A percentile compares a stretch with the other conserved stretches of the same genome.
Conservation (phyloP, 2,888 invertebrate species). For the Pseudococcus longispinus region DNA sequence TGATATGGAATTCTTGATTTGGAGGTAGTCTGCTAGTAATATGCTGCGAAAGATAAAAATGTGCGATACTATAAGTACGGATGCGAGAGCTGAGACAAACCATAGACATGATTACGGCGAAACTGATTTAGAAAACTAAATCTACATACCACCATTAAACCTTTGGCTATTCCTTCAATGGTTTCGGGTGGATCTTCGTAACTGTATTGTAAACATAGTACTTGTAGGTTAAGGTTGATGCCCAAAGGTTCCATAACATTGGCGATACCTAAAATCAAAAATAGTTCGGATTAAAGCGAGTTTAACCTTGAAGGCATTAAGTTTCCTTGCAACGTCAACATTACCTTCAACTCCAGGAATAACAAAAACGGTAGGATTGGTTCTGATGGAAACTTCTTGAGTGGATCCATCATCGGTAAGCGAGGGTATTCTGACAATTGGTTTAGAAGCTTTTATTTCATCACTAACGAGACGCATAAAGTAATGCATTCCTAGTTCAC, state of each 20-base stretch:
- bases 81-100: no score
- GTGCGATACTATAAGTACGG: no score
- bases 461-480: constrained; percentile 71
- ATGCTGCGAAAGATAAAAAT: constrained; percentile 65
- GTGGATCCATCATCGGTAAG: constrained; percentile 66
- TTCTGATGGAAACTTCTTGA: constrained; percentile 61
- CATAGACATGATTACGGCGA: no score
- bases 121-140: no score
- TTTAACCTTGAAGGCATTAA: no score
- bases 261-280: constrained; percentile 64
- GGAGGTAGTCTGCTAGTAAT: constrained; percentile 69
- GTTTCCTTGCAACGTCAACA: not conserved
- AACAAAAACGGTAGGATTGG: constrained; percentile 66
- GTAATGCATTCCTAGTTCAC: constrained; percentile 64
- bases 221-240: constrained; percentile 66
- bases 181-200: constrained; percentile 64
- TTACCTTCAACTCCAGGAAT: constrained; percentile 73
- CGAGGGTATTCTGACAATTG: constrained; percentile 67
- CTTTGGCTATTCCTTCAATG: constrained; percentile 66
- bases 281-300: not conserved
- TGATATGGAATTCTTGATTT: constrained; percentile 73
- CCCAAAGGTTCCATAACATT: constrained; percentile 67
- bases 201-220: constrained; percentile 68
- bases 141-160: constrained; percentile 58
- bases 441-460: constrained; percentile 67